phyloP scores from a whole-genome alignment of 2,797 vertebrate genomes.

The Austrolebias charrua region DNA sequence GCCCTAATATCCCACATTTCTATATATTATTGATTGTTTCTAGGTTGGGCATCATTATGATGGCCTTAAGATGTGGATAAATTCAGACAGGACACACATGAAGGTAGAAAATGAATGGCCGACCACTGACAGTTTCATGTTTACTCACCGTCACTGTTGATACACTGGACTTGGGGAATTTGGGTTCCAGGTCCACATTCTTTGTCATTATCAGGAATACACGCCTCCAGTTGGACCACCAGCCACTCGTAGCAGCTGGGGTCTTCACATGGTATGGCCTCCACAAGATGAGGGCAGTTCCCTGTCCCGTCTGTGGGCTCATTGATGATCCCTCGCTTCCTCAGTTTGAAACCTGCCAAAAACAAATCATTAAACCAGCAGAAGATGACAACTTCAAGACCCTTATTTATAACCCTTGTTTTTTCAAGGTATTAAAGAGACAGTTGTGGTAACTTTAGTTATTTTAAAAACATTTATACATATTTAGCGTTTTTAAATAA shows the following conservation, averaged over 20 bases:
- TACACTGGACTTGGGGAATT: conserved; percentile 87
- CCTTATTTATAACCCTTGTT: too few species aligned
- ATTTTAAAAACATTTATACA: too few species aligned
- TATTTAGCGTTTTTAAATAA: too few species aligned
- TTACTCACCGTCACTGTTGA: conserved; percentile 91
- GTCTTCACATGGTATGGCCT: conserved; percentile 96
- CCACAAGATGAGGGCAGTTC: conserved; percentile 91
- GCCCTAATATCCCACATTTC: too few species aligned
- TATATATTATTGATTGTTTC: too few species aligned
- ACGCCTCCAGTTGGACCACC: conserved; percentile 84
- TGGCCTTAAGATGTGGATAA: too few species aligned
- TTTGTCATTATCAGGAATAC: conserved; percentile 89
- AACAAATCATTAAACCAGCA: neutral
- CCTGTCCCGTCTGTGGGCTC: conserved; percentile 88
- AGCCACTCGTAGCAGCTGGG: conserved; percentile 95
- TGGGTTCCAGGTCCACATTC: conserved; percentile 90
- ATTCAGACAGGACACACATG: too few species aligned
- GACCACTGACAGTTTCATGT: neutral
- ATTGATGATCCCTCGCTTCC: conserved; percentile 87
- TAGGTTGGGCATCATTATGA: too few species aligned
- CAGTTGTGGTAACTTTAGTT: too few species aligned
- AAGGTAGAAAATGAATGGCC: too few species aligned
- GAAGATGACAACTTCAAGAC: too few species aligned
- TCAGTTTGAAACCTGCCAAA: conserved; percentile 89
- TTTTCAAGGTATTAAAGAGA: too few species aligned